A percentile compares a stretch with the other conserved stretches of the same genome.
phyloP scores from a whole-genome alignment of 2,113 vertebrate genomes.

The Callipepla californica region DNA sequence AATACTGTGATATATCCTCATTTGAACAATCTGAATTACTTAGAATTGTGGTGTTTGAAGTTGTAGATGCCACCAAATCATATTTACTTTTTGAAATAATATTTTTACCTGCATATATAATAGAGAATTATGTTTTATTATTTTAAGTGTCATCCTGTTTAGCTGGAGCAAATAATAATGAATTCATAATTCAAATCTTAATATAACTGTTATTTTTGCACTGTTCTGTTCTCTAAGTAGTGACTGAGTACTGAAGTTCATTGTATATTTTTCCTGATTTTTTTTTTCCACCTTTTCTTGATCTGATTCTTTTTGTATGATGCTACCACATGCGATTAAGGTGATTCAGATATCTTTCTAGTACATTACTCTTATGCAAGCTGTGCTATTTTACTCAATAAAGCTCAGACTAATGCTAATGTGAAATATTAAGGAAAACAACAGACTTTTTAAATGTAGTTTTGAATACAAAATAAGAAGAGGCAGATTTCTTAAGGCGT shows the following conservation, averaged over 20 bases:
- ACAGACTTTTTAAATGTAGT: not conserved
- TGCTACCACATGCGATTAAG: rapidly evolving
- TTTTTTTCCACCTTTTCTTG: not conserved
- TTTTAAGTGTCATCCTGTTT: not conserved
- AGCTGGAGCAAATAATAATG: not conserved
- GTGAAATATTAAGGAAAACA: not conserved
- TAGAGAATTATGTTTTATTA: not conserved
- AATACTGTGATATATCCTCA: not conserved
- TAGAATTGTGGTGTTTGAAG: not conserved
- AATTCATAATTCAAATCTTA: not conserved
- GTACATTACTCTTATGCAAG: not conserved
- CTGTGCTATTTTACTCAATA: not conserved
- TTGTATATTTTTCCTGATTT: not conserved
- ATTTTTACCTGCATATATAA: not conserved
- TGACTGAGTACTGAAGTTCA: not conserved
- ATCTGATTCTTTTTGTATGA: not conserved
- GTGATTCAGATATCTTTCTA: not conserved
- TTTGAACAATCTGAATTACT: not conserved
- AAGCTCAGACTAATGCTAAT: not conserved
- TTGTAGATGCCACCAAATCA: not conserved
- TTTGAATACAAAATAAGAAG: not conserved
- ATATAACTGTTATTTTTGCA: not conserved
- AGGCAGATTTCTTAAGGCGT: not conserved
- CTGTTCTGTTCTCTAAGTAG: not conserved
- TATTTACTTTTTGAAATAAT: not conserved